Percentiles rank a stretch among this genome's conserved stretches.
Evolutionary conservation across 2,797 vertebrate species (phyloP).

Genomic region (Amniataba percoides): DNA sequence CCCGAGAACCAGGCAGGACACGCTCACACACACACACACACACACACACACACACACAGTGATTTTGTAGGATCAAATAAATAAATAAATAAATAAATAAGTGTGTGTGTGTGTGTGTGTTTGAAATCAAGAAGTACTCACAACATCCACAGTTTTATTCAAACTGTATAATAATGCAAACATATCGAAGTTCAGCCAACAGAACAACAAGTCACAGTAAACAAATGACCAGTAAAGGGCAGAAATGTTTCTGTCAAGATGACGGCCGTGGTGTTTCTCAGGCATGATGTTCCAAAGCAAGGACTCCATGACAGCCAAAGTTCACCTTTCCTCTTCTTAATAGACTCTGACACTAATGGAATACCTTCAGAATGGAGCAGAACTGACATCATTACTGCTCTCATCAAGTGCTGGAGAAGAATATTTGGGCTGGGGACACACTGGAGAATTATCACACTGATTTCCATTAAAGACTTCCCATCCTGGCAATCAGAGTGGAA

Average conservation of each 20-base stretch:
- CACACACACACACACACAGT: no score
- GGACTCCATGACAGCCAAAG: background rate
- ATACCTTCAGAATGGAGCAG: background rate
- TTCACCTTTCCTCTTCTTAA: background rate
- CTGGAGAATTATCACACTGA: slow-evolving; percentile 14
- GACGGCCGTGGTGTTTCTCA: no score
- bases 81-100: no score
- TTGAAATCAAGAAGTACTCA: background rate
- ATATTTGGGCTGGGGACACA: slow-evolving; percentile 4
- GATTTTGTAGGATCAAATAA: no score
- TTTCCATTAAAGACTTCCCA: background rate
- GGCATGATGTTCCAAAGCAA: background rate
- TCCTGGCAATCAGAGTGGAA: background rate
- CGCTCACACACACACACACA: no score
- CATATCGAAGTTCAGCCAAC: background rate
- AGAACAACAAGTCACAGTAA: background rate
- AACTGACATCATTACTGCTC: slow-evolving; percentile 1
- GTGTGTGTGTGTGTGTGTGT: no score
- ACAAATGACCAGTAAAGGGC: background rate
- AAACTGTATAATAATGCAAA: background rate
- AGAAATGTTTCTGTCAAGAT: background rate
- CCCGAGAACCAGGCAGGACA: no score
- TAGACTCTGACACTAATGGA: background rate
- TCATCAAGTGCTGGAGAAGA: background rate
- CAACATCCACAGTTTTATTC: background rate